Evolutionary conservation across 1,140 invertebrate species (phyloP).

Genomic region (Drosophila serrata): DNA sequence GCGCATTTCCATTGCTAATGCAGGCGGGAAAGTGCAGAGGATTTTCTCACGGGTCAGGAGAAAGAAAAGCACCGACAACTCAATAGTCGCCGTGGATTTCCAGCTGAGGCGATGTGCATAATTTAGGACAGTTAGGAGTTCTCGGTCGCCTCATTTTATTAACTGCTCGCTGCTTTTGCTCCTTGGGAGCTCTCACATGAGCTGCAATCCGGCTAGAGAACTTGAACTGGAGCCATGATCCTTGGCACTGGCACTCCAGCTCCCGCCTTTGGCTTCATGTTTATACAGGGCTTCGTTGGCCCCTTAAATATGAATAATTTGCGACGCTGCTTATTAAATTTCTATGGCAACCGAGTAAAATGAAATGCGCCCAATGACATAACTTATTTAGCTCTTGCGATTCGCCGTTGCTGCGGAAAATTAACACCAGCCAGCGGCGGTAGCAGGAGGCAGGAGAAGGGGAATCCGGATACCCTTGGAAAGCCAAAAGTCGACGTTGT

Average conservation of each 20-base stretch:
- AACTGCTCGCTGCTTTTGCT: slow-evolving; percentile 38
- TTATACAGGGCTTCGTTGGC: slow-evolving; percentile 29
- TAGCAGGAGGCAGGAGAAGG: not conserved
- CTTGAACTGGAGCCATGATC: slow-evolving; percentile 20
- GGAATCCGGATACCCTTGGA: slow-evolving; percentile 3
- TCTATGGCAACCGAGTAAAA: slow-evolving; percentile 72
- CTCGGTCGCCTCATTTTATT: slow-evolving; percentile 56
- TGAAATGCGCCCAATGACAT: slow-evolving; percentile 70
- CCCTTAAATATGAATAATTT: slow-evolving; percentile 79
- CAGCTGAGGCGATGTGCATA: slow-evolving; percentile 34
- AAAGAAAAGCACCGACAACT: slow-evolving; percentile 7
- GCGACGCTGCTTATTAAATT: slow-evolving; percentile 76
- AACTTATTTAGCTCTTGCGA: slow-evolving; percentile 71
- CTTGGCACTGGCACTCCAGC: not conserved
- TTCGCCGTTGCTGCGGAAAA: slow-evolving; percentile 58
- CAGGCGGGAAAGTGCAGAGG: slow-evolving; percentile 25
- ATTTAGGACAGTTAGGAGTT: slow-evolving; percentile 50
- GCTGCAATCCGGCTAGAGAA: slow-evolving; percentile 35
- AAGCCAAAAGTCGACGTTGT: slow-evolving; percentile 30
- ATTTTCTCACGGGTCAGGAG: slow-evolving; percentile 22
- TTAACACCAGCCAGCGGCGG: slow-evolving; percentile 51
- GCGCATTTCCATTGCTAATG: slow-evolving; percentile 54
- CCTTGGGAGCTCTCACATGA: slow-evolving; percentile 40
- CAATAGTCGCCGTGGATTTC: slow-evolving; percentile 1
- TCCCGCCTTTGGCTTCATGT: slow-evolving; percentile 41